phyloP scores from a whole-genome alignment of 2,113 vertebrate genomes.

The Saccopteryx leptura region DNA sequence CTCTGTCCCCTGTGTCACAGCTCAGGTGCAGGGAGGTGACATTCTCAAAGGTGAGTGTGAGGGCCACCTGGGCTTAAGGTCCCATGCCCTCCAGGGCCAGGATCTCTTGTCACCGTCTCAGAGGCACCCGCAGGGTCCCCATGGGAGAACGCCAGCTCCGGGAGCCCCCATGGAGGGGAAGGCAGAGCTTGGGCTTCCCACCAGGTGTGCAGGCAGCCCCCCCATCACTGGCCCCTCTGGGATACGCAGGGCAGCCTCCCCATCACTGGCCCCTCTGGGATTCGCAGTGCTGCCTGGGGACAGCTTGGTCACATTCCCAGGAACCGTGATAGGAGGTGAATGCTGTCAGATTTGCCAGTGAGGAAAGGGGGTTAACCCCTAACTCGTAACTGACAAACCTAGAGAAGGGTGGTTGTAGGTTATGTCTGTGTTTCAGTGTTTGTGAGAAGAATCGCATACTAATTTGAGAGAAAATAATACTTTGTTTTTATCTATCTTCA shows the following conservation, averaged over 20 bases:
- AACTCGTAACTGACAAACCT: neutral
- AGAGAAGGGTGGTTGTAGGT: neutral
- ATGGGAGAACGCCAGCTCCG: neutral
- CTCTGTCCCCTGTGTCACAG: neutral
- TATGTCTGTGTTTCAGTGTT: neutral
- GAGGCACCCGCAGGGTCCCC: neutral
- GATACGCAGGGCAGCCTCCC: no score
- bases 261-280: neutral
- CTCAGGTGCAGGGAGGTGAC: neutral
- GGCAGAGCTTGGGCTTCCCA: neutral
- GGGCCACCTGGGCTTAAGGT: neutral
- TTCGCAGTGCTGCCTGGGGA: neutral
- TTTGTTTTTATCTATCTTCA: constrained; percentile 81
- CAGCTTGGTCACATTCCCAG: neutral
- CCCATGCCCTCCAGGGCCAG: neutral
- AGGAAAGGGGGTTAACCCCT: neutral
- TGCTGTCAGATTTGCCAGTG: neutral
- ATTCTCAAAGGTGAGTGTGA: neutral
- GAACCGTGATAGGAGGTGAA: neutral
- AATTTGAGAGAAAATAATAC: neutral
- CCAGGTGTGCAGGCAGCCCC: fast-evolving
- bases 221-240: neutral
- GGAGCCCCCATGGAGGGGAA: neutral
- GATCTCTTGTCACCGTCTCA: neutral
- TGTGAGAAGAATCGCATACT: neutral